Percentiles rank a stretch among this genome's conserved stretches.
phyloP scores from a whole-genome alignment of 2,888 invertebrate species.

The Pyrochroa serraticornis region DNA sequence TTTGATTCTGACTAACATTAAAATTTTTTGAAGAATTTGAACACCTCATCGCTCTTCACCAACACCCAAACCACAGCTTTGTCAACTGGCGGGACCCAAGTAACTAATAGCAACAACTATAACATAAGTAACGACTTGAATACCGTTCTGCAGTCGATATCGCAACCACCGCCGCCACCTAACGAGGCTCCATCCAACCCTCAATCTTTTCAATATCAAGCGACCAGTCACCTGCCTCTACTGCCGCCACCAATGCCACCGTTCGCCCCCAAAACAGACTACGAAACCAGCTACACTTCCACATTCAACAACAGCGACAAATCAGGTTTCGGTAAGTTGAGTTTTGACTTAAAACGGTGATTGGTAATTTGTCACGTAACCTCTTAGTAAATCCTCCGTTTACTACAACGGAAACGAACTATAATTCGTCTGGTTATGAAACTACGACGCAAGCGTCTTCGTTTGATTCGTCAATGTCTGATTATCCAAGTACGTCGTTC shows the following conservation, averaged over 20 bases:
- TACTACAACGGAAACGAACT: not conserved
- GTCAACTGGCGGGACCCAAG: conserved; percentile 26
- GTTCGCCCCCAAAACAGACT: conserved; percentile 48
- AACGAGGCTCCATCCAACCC: conserved; percentile 31
- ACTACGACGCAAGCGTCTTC: not conserved
- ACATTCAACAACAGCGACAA: conserved; percentile 11
- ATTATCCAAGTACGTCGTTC: conserved; percentile 12
- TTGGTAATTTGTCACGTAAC: not conserved
- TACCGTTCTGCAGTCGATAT: conserved; percentile 53
- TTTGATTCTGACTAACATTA: too few relatives aligned
- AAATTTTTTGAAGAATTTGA: conserved; percentile 39
- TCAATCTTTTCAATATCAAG: conserved; percentile 25
- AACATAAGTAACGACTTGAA: conserved; percentile 26
- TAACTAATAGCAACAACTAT: conserved; percentile 13
- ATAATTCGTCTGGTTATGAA: not conserved
- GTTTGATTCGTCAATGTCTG: conserved; percentile 1
- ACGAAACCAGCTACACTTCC: conserved; percentile 29
- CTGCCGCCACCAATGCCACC: conserved; percentile 64
- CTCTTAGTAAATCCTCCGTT: not conserved
- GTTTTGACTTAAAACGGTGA: too few relatives aligned
- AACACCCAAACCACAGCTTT: conserved; percentile 33
- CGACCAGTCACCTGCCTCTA: conserved; percentile 58
- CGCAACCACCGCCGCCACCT: conserved; percentile 60
- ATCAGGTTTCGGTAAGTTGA: too few relatives aligned
- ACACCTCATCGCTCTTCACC: conserved; percentile 31